Conservation (phyloP, 1,140 invertebrate species). For the Magallana ariakensis region DNA sequence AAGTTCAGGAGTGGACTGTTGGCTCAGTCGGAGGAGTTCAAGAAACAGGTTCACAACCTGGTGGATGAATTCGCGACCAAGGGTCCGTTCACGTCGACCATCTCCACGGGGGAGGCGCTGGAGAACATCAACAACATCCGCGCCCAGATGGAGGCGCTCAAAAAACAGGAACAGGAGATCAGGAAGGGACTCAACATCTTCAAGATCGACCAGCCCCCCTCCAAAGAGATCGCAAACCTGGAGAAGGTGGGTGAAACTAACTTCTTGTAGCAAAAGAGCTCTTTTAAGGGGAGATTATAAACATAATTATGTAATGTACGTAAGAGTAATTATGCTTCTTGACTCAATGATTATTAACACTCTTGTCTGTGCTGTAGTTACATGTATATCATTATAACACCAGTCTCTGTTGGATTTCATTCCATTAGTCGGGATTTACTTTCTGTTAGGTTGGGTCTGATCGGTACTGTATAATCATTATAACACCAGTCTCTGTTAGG, state of each 20-base stretch:
- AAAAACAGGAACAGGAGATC: constrained; percentile 84
- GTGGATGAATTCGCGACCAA: constrained; percentile 84
- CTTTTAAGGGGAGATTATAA: neutral
- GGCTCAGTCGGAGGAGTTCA: constrained; percentile 84
- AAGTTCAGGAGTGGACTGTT: constrained; percentile 86
- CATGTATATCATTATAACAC: no score
- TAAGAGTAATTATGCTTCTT: neutral
- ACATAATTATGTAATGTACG: neutral
- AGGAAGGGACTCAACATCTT: constrained; percentile 87
- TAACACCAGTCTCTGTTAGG: no score
- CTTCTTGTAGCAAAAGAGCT: neutral
- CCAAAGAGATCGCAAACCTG: constrained; percentile 85
- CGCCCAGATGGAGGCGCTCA: constrained; percentile 83
- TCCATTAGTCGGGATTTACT: no score
- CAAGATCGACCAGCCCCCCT: constrained; percentile 86
- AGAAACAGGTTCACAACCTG: constrained; percentile 83
- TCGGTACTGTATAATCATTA: no score
- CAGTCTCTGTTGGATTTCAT: no score
- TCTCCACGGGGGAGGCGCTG: constrained; percentile 82
- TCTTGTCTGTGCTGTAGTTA: no score
- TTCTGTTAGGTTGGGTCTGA: no score
- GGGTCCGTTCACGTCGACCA: constrained; percentile 81
- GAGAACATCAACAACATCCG: constrained; percentile 83
- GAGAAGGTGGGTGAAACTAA: constrained; percentile 82
- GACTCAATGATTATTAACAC: no score